Percentiles rank a stretch among this genome's conserved stretches.
Conservation (phyloP, 2,113 vertebrate species). For the Candoia aspera region DNA sequence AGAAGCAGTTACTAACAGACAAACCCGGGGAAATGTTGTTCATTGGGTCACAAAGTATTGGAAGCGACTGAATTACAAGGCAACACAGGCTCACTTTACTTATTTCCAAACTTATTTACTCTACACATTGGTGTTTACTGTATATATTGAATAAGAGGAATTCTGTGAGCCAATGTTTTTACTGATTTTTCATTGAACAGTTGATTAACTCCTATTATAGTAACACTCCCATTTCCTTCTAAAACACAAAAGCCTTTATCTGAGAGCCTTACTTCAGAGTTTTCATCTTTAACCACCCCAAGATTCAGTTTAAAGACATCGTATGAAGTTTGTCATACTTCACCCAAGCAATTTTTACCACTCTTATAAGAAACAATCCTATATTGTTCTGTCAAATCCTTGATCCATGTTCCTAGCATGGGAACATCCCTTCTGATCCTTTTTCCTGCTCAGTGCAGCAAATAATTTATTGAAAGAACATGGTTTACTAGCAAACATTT, state of each 20-base stretch:
- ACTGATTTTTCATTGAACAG: not conserved
- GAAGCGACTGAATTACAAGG: not conserved
- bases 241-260: not conserved
- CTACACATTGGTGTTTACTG: not conserved
- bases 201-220: not conserved
- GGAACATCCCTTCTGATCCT: not conserved
- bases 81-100: not conserved
- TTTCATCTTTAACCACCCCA: not conserved
- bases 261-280: not conserved
- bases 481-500: not conserved
- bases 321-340: not conserved
- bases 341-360: not conserved
- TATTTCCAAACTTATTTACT: not conserved
- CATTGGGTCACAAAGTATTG: not conserved
- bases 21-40: not conserved
- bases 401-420: not conserved
- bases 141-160: not conserved
- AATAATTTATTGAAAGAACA: not conserved
- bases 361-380: not conserved
- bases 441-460: not conserved
- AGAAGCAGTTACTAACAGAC: not conserved
- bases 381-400: too few relatives aligned
- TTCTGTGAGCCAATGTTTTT: not conserved
- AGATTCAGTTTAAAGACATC: not conserved
- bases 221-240: not conserved